Base-by-base conservation (phyloP, 2,113 vertebrate species). In the Desmodus rotundus region DNA sequence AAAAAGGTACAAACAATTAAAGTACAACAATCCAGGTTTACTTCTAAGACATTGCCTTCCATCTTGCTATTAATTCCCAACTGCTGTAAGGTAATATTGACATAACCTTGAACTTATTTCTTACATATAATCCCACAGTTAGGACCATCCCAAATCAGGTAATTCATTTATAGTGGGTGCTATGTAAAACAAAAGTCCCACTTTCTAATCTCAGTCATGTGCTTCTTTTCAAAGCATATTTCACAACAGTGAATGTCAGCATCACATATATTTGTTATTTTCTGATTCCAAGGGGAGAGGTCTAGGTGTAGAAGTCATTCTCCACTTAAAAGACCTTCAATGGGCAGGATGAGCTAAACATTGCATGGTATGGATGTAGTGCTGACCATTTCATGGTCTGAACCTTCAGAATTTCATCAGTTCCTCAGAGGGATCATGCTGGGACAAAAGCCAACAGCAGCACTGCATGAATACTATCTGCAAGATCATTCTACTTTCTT, bases 161-260 rank as follows among this genome's bases (percentile, higher is more conserved):
- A 5, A 83, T 74, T 63, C 26, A 4, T 36, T 50, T 2, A 38
- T 24, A 43, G 2, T 50, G 3, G 9, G 22, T 3, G 50, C 41
- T 1, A 1, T 0, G 1, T 31, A 28, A 72, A 65, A 33, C 31
- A 0, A 19, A 65, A 43, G 11, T 15, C 24, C 6, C 7, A 1
- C 54, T 67, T 70, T 73, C 19, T 72, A 16, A 80, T 41, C 24
- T 65, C 26, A 80, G 17, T 41, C n/a, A 10, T 19, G 11, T 36
- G 28, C 8, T 68, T 50, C 16, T 68, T 36, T 36, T 22, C n/a
- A 70, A 89, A 36, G 28, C 11, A 0, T 3, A 24, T 78, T 80
- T 81, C 9, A 2, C 19, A 3, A 2, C 6, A 14, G 50, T 20
- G 2, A 16, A 10, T 20, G 10, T 36, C 56, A 76, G 8, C 12